Evolutionary conservation across 92 coral and sea anemone genomes (phyloP).

Genomic region (Diadumene lineata): DNA sequence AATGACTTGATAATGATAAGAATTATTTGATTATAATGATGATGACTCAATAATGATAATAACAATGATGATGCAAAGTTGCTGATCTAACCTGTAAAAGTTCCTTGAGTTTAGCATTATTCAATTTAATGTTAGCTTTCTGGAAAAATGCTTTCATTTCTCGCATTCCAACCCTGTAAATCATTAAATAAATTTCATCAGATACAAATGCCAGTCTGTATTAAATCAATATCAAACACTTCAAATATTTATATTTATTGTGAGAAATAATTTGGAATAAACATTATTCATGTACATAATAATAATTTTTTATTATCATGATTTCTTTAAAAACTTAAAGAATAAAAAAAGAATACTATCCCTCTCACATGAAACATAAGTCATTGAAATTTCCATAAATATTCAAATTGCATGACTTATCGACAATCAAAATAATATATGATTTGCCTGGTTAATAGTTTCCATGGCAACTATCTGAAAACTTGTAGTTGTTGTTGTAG

Average conservation of each 20-base stretch:
- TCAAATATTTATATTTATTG: no score
- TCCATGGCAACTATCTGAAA: background rate
- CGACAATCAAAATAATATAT: background rate
- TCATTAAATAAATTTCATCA: no score
- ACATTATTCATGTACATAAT: no score
- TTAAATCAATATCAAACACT: no score
- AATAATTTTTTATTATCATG: no score
- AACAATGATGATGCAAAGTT: background rate
- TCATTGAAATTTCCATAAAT: no score
- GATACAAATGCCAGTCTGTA: no score
- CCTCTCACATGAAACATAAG: no score
- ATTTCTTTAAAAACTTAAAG: no score
- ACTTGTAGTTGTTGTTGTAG: background rate
- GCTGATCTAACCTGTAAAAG: background rate
- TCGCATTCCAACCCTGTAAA: conserved; percentile 86
- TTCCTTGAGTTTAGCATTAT: conserved; percentile 76
- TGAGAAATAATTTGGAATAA: no score
- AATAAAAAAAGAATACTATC: no score
- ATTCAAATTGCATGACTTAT: background rate
- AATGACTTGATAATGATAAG: background rate
- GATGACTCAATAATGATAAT: background rate
- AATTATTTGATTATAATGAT: background rate
- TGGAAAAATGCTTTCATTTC: conserved; percentile 93
- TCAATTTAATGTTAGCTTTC: conserved; percentile 86
- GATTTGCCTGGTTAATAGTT: background rate